Base-by-base conservation (phyloP, 2,888 invertebrate species). In the Hypomecis punctinalis region DNA sequence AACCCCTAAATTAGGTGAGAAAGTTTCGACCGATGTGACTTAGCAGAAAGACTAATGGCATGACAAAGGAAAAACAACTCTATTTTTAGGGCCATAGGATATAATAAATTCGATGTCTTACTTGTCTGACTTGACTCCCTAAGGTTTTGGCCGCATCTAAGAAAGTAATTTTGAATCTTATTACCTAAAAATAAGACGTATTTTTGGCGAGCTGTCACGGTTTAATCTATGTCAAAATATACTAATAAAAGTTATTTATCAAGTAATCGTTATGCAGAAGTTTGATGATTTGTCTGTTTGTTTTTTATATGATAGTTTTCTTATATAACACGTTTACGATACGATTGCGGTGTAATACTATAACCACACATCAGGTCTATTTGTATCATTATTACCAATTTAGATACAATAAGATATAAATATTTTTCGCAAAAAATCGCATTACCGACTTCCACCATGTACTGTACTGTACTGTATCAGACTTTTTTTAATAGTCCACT, bases 181-280 rank as follows among this genome's bases (percentile, higher is more conserved):
- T n/a, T 6, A 0, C 5, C 2, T 2, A 3, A 7, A 0, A 10
- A 9, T 63, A 64, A 54, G 48, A 11, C 55, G 39, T 5, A 43
- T 63, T 55, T 65, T 36, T 9, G 48, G 35, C 2, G 37, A 43
- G n/a, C 5, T 43, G 43, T 43, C 11, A 5, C 5, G 4, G 11
- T 9, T 56, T 5, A 7, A n/a, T 13, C 9, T 48, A 47, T 63
- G 43, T 61, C 59, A 63, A 61, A 52, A 61, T 66, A 61, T 37
- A 66, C 61, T 46, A 65, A 66, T 69, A 62, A 64, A 62, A 35
- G 53, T n/a, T 55, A 60, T 66, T 66, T 69, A 64, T 66, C 66
- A 66, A 63, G 61, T 39, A 52, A 56, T 48, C 43, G 43, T 54
- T 8, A 23, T 13, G 51, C 68, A 57, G 61, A 35, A 8, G 13